Evolutionary conservation across 2,888 invertebrate species (phyloP), one percentile per base, ranked within the genome.

Genomic region (Cephus runcator): DNA sequence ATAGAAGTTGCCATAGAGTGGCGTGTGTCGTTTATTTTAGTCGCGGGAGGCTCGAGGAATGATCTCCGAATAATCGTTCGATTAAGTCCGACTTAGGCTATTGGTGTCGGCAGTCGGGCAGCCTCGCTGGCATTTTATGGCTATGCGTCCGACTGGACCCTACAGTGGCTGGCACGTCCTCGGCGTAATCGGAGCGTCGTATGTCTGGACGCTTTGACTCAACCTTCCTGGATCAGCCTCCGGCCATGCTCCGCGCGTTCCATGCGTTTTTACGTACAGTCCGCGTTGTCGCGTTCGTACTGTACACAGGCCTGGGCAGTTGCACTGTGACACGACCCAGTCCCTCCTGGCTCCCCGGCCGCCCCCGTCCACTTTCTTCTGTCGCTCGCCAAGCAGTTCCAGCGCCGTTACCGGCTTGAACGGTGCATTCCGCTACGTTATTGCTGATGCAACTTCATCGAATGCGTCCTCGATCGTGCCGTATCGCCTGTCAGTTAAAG

Each of bases 61-160:
- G 87, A 89, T 89, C 88, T 88, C 88, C 87, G 87, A 90, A 90
- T 90, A 90, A 90, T 90, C 89, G 88, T 89, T 85, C 85, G 89
- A 89, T 90, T 90, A 89, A 88, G 73, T 83, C 82, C 35, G 35
- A 12, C 78, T 83, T 84, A 87, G 86, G 84, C 86, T 84, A 86
- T 83, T 85, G 83, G 87, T 84, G 87, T 85, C 82, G 81, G 83
- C 79, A 82, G 84, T 23, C 56, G 23, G 56, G 56, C 56, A 56
- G 1, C 56, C 56, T 56, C 56, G 56, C 56, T 9, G 56, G 23
- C 2, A 56, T 56, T 56, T 56, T 56, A 56, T 56, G 56, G 69
- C 35, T 69, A 31, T 34, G 33, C 56, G 56, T 56, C 3, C 71
- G 3, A 71, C 71, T 12, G 33, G 31, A 35, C 31, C 71, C 71